Base-by-base conservation (phyloP, 2,113 vertebrate species). In the Hyperopisus bebe region DNA sequence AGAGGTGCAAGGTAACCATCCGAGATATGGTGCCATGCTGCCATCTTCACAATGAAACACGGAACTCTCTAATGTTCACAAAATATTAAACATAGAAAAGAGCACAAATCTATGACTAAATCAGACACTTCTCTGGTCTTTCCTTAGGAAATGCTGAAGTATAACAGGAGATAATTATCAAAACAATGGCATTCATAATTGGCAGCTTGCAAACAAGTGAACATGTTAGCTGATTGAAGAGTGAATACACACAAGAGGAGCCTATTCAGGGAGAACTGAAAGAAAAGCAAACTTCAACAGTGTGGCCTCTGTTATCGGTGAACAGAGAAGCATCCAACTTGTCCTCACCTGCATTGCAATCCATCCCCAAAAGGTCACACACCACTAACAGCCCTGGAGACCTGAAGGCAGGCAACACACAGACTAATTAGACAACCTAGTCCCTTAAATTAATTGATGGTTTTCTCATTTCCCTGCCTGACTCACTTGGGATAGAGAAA, bases 341-440 rank as follows among this genome's bases (percentile, higher is more conserved):
- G 66, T 21, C 19, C 27, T 89, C 47, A 74, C 47, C 88, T 74
- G 27, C 70, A 80, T 80, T 9, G 70, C 53, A 42, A 62, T 83
- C 51, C 50, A 55, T 55, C 24, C 89, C 51, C 11, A 85, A 21
- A 50, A 89, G 50, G 80, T 82, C 11, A 46, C 35, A 50, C 27
- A 62, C 53, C 51, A 39, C 39, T 21, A 84, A 50, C 89, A 89
- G 80, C 80, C 51, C 24, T 15, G 51, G n/a, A 82, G 6, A 46
- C 31, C 21, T n/a, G 19, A 77, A 89, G 21, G 11, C 77, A 17
- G 11, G 5, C 39, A 46, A 6, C 53, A 84, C 53, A 83, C 6
- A 21, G 35, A 89, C 88, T 86, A 88, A 92, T 87, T 89, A 90
- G 47, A 84, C 88, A 88, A 90, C 90, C 84, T 86, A 86, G 80